A percentile compares a stretch with the other conserved stretches of the same genome.
Conservation (phyloP, 2,113 vertebrate species). For the Rhea americana region DNA sequence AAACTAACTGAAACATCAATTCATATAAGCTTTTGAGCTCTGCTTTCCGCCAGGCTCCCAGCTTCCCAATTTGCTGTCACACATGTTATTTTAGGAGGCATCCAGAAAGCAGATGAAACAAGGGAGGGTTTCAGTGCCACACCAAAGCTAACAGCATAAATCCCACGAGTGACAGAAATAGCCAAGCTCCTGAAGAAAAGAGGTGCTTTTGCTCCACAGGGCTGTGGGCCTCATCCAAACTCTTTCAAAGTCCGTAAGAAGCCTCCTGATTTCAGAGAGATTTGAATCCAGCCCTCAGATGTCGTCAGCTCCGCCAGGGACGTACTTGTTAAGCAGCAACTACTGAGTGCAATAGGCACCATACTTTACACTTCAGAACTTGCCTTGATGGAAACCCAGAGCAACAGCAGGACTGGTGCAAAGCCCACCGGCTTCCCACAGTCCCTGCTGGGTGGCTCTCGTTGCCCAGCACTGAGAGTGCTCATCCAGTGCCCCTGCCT, state of each 20-base stretch:
- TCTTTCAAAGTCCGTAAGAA: not conserved
- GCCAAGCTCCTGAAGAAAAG: not conserved
- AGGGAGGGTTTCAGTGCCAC: not conserved
- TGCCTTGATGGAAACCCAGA: not conserved
- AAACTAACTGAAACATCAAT: not conserved
- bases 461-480: not conserved
- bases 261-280: not conserved
- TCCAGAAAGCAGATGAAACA: not conserved
- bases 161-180: not conserved
- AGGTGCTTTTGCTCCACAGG: not conserved
- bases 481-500: not conserved
- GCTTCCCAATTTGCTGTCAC: not conserved
- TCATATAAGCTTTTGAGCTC: not conserved
- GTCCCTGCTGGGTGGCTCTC: not conserved
- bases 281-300: not conserved
- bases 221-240: not conserved
- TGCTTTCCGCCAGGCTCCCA: not conserved
- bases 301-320: not conserved
- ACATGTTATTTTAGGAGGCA: not conserved
- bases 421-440: no score
- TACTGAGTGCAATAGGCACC: not conserved
- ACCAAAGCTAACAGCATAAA: not conserved
- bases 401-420: not conserved
- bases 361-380: not conserved
- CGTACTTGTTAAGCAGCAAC: not conserved